phyloP scores from a whole-genome alignment of 2,888 invertebrate genomes.

The Agrochola macilenta region DNA sequence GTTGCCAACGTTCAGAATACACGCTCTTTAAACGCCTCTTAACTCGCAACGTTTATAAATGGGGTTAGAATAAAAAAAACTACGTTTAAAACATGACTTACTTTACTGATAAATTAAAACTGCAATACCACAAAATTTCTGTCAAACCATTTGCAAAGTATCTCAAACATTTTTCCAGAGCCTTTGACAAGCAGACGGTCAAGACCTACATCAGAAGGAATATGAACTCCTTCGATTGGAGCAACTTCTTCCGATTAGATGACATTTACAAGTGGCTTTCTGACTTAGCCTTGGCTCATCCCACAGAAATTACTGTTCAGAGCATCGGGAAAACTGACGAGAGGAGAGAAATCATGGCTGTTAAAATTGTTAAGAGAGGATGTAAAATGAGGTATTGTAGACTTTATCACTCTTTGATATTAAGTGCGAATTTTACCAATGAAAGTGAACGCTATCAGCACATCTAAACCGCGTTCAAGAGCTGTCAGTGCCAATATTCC shows the following conservation, averaged over 20 bases:
- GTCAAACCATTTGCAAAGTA: neutral
- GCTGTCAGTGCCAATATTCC: too few species aligned
- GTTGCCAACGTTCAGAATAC: too few species aligned
- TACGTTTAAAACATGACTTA: neutral
- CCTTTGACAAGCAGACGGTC: conserved; percentile 80
- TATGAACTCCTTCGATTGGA: conserved; percentile 87
- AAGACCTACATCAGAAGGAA: conserved; percentile 78
- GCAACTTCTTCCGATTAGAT: conserved; percentile 89
- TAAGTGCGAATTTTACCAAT: too few species aligned
- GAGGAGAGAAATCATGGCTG: conserved; percentile 79
- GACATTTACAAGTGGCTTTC: conserved; percentile 91
- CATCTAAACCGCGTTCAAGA: too few species aligned
- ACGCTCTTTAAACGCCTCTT: too few species aligned
- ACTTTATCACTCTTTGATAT: neutral
- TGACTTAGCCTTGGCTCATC: conserved; percentile 82
- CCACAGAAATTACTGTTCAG: conserved; percentile 79
- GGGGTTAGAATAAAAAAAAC: neutral
- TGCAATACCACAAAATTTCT: neutral
- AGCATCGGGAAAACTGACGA: conserved; percentile 83
- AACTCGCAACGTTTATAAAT: neutral
- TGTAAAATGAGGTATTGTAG: conserved; percentile 53
- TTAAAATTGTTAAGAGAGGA: conserved; percentile 65
- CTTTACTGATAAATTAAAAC: neutral
- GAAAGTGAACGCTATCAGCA: too few species aligned
- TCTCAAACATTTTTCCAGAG: conserved; percentile 68